A percentile compares a stretch with the other conserved stretches of the same genome.
Conservation (phyloP, 64 coral and sea anemone genomes). For the Cladopsammia gracilis region DNA sequence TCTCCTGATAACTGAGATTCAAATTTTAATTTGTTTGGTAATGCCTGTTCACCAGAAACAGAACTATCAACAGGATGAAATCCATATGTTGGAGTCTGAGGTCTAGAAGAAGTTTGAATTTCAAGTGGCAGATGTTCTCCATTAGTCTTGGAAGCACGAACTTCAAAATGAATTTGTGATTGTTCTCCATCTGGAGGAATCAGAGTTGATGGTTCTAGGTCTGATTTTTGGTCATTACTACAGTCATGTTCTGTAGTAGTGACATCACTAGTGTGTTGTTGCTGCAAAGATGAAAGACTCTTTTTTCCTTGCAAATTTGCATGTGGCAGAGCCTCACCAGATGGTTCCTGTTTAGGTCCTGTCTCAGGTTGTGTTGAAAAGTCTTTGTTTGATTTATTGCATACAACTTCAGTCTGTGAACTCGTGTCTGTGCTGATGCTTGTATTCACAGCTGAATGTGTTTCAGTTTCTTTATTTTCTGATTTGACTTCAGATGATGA, state of each 20-base stretch:
- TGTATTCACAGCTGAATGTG: not conserved
- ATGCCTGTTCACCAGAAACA: not conserved
- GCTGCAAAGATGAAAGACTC: not conserved
- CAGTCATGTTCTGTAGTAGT: not conserved
- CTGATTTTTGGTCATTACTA: not conserved
- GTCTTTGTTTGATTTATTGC: not conserved
- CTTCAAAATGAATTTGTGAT: not conserved
- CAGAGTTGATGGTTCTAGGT: not conserved
- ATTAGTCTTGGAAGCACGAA: not conserved
- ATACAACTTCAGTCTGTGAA: not conserved
- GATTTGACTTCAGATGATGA: not conserved
- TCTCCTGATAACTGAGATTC: constrained; percentile 36
- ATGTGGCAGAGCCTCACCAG: not conserved
- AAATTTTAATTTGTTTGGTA: not conserved
- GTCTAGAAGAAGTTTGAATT: not conserved
- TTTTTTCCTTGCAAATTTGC: not conserved
- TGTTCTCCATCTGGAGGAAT: not conserved
- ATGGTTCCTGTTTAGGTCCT: not conserved
- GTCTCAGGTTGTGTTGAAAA: not conserved
- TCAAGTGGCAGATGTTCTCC: not conserved
- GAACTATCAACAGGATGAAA: constrained; percentile 46
- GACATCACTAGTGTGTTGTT: not conserved
- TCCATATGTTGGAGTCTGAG: constrained; percentile 4
- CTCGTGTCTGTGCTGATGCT: not conserved
- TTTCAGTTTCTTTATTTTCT: constrained; percentile 1